Percentiles rank a stretch among this genome's conserved stretches.
phyloP scores from a whole-genome alignment of 2,113 vertebrate species.

The Strigops habroptila region DNA sequence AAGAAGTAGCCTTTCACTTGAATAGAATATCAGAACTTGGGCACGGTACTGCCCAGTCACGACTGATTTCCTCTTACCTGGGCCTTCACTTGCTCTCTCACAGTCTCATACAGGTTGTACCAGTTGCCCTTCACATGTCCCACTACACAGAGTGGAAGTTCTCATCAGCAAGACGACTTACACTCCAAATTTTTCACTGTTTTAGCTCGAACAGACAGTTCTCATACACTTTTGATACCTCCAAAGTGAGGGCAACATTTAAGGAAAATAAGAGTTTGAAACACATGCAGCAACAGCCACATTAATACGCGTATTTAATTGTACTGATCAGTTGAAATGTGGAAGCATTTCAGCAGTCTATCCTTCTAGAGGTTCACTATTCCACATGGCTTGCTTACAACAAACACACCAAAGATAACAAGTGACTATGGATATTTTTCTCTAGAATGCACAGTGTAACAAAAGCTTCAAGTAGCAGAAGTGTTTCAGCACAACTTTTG shows the following conservation, averaged over 20 bases:
- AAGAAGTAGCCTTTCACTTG: not conserved
- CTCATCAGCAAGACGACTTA: not conserved
- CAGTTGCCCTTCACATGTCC: fast-evolving
- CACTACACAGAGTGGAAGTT: not conserved
- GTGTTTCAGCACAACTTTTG: not conserved
- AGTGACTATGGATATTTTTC: not conserved
- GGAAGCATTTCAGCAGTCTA: not conserved
- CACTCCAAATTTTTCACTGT: not conserved
- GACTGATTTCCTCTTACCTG: not conserved
- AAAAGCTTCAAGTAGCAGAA: not conserved
- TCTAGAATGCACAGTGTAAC: not conserved
- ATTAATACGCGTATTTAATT: not conserved
- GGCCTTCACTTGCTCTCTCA: not conserved
- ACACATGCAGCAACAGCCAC: not conserved
- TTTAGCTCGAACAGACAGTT: not conserved
- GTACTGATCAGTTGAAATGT: not conserved
- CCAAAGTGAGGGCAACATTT: not conserved
- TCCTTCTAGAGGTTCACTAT: not conserved
- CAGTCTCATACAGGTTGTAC: not conserved
- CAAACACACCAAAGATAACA: not conserved
- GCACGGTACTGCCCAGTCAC: not conserved
- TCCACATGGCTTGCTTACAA: not conserved
- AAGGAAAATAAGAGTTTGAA: not conserved
- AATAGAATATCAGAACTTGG: not conserved
- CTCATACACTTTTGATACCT: not conserved